Evolutionary conservation across 2,113 vertebrate genomes (phyloP), one percentile per base, ranked within the genome.

Genomic region (Ascaphus truei): DNA sequence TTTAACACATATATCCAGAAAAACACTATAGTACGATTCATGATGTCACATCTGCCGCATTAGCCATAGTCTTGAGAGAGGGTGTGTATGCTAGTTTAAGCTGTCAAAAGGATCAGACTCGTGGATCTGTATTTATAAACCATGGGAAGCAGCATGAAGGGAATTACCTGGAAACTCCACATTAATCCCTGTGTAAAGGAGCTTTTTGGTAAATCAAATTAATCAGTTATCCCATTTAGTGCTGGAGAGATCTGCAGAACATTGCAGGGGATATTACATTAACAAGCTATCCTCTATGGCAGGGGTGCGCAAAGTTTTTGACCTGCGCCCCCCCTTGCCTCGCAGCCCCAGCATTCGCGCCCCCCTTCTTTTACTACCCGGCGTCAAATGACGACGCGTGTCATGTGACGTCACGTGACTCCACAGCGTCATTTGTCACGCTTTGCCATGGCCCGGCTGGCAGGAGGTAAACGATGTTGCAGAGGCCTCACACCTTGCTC

Each of bases 161-260:
- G 11, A 48, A 62, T 62, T 31, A 48, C 18, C 60, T 34, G 43
- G n/a, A 62, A 62, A 33, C n/a, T 48, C 29, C 4, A 23, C 23
- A 33, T 34, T 62, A 62, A 62, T 62, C 60, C 23, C 11, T 48
- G 36, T 41, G 60, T 43, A 45, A 37, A 20, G 16, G 15, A 26
- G 18, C 43, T 48, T 20, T 60, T 48, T 43, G 2, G 16, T 45
- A 48, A 62, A 62, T 62, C 34, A 62, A 62, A 47, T 62, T 31
- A 10, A 62, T 31, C 41, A 31, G 27, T 62, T 62, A 47, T 62
- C 2, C 26, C 8, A 30, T 23, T 6, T 10, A 20, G 16, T 62
- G 16, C 11, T 18, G 27, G 12, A 48, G 43, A 30, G n/a, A 62
- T 29, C 41, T 20, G 23, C 37, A 18, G 26, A 62, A 33, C 18